Evolutionary conservation across 2,888 invertebrate species (phyloP).

Genomic region (Dromius quadrimaculatus): DNA sequence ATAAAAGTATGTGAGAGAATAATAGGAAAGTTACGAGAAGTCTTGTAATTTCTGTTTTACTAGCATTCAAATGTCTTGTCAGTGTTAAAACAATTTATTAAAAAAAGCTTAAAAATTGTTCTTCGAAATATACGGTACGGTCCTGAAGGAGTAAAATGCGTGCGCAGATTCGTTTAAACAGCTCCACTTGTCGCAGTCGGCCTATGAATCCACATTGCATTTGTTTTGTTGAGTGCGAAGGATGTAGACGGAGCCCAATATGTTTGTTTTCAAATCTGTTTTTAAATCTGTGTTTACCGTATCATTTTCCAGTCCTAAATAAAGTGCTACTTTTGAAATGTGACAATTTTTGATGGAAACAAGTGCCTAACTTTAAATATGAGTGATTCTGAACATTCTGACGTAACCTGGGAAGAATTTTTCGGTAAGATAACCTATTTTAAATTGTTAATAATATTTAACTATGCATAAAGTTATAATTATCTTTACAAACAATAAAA

Average conservation of each 20-base stretch:
- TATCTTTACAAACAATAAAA: constrained; percentile 9
- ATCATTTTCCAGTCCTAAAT: constrained; percentile 12
- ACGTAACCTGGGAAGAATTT: constrained; percentile 65
- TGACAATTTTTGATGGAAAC: constrained; percentile 49
- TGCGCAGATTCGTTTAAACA: constrained; percentile 50
- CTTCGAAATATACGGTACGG: too few species aligned
- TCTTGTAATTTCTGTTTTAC: too few species aligned
- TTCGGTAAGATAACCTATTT: constrained; percentile 61
- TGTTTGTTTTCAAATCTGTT: constrained; percentile 43
- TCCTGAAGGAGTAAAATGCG: constrained; percentile 36
- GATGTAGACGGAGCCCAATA: constrained; percentile 11
- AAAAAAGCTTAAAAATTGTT: too few species aligned
- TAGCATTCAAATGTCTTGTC: too few species aligned
- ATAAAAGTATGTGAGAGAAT: too few species aligned
- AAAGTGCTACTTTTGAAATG: constrained; percentile 50
- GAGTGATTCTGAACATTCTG: constrained; percentile 61
- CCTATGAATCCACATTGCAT: constrained; percentile 29
- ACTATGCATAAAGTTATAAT: not conserved
- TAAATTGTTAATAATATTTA: constrained; percentile 18
- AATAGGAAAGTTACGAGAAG: too few species aligned
- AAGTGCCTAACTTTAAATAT: constrained; percentile 59
- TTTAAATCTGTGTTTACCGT: constrained; percentile 24
- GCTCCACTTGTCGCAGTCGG: constrained; percentile 52
- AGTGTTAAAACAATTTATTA: too few species aligned
- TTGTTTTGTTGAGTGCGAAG: not conserved